Conservation (phyloP, 2,113 vertebrate genomes). For the Vanacampus margaritifer region DNA sequence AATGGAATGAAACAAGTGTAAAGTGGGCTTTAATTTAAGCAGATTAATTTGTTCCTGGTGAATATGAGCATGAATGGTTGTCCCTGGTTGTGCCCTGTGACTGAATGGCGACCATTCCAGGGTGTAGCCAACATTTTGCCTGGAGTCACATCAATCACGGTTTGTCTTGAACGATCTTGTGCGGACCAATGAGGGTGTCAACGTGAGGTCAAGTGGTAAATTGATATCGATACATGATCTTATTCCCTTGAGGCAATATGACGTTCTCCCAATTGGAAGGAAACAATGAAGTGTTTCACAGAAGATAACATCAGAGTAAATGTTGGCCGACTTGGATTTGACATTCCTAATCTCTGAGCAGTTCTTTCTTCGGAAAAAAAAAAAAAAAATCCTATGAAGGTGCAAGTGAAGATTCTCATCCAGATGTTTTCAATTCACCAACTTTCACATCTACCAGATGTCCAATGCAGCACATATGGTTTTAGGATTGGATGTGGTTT, state of each 20-base stretch:
- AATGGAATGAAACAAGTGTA: too few species aligned
- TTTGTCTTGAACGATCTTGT: not conserved
- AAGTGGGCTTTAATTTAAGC: too few species aligned
- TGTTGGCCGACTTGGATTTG: not conserved
- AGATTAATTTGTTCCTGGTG: too few species aligned
- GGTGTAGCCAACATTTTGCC: too few species aligned
- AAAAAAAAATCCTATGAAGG: not conserved
- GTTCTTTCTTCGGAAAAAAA: not conserved
- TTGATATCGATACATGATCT: not conserved
- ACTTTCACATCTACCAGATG: not conserved
- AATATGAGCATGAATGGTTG: too few species aligned
- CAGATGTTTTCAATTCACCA: slow-evolving; percentile 1
- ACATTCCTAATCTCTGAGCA: not conserved
- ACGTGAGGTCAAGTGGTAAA: not conserved
- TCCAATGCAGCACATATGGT: not conserved
- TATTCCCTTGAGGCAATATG: not conserved
- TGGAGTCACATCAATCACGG: too few species aligned
- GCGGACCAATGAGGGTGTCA: not conserved
- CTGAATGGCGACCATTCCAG: too few species aligned
- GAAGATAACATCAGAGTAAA: not conserved
- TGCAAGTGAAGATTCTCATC: not conserved
- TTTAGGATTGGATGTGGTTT: not conserved
- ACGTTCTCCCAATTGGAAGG: not conserved
- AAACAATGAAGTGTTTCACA: not conserved
- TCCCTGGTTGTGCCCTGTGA: too few species aligned